Evolutionary conservation across 2,888 invertebrate species (phyloP).

Genomic region (Galerucella pusilla): DNA sequence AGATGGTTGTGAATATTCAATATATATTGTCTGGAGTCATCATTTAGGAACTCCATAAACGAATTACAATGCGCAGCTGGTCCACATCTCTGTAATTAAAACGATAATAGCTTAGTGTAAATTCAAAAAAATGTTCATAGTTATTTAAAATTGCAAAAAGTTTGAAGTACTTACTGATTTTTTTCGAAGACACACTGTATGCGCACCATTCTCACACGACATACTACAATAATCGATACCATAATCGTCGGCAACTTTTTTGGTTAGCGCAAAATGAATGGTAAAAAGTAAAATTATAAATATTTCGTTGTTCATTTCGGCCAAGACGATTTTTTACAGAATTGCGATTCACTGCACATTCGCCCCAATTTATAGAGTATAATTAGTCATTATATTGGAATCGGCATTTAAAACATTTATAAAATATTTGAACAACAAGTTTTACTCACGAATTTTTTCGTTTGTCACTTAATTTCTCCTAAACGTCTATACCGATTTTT

Average conservation of each 20-base stretch:
- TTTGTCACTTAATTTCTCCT: too few species aligned
- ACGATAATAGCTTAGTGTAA: not conserved
- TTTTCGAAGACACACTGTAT: constrained; percentile 4
- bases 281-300: not conserved
- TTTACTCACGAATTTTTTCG: not conserved
- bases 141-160: not conserved
- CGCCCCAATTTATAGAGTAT: not conserved
- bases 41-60: constrained; percentile 53
- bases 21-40: constrained; percentile 56
- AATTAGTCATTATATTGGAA: not conserved
- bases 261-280: not conserved
- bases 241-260: not conserved
- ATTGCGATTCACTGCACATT: not conserved
- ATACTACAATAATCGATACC: not conserved
- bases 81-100: constrained; percentile 57
- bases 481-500: too few species aligned
- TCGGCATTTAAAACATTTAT: not conserved
- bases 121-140: too few species aligned
- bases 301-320: not conserved
- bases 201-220: not conserved
- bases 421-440: not conserved
- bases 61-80: constrained; percentile 56
- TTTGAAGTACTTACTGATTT: not conserved
- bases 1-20: constrained; percentile 59
- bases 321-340: not conserved